Conservation (phyloP, 30 jellyfish, hydroid and myxozoan species). For the Pseudorhiza aurosa region DNA sequence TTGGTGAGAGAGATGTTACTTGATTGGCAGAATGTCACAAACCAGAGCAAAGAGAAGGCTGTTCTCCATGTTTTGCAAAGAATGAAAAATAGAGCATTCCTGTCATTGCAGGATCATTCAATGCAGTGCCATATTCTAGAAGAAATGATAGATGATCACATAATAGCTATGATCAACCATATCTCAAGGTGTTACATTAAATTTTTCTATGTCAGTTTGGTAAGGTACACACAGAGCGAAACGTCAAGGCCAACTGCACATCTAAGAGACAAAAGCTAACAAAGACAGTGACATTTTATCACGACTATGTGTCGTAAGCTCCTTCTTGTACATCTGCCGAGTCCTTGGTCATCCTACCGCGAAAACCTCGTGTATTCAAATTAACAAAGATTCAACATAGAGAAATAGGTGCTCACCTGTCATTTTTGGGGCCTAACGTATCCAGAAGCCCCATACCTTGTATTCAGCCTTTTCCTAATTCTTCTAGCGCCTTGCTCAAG, state of each 20-base stretch:
- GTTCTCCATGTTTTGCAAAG: conserved; percentile 1
- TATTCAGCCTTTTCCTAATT: too few relatives aligned
- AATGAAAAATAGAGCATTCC: neutral
- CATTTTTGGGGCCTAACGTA: too few relatives aligned
- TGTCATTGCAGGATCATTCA: conserved; percentile 1
- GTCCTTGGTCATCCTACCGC: too few relatives aligned
- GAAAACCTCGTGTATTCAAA: too few relatives aligned
- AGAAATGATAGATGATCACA: neutral
- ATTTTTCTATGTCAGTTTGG: conserved; percentile 8
- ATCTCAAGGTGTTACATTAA: neutral
- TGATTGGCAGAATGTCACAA: conserved; percentile 19
- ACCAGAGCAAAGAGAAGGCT: conserved; percentile 3
- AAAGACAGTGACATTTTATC: neutral
- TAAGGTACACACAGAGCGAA: conserved; percentile 1
- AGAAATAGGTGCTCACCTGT: too few relatives aligned
- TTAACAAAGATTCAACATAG: too few relatives aligned
- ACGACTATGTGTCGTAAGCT: neutral
- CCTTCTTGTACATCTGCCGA: too few relatives aligned
- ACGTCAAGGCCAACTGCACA: neutral
- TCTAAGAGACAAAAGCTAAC: neutral
- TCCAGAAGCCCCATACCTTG: too few relatives aligned
- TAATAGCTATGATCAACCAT: neutral
- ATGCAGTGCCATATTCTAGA: conserved; percentile 3
- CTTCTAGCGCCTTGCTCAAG: too few relatives aligned
- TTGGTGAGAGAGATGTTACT: conserved; percentile 2